These are phyloP conservation scores for Sebastes steindachneri DNA, from an alignment of 2,797 vertebrate genomes.

Conservation along the genomic window DNA sequence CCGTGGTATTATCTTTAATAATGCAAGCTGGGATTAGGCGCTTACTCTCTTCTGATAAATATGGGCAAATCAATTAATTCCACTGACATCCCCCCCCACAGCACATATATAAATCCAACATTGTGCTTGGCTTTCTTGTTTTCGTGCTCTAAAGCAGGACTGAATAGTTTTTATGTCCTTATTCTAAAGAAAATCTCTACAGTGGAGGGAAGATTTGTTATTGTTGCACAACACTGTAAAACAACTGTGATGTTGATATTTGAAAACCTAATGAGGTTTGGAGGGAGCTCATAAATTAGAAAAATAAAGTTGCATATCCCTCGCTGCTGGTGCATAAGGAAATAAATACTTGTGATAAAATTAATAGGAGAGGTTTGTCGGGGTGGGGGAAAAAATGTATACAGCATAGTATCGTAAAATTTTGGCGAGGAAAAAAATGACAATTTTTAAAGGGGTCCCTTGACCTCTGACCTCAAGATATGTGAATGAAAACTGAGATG, in stretches of 20 bases:
- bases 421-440: too few species aligned
- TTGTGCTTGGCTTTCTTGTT: conserved; percentile 56
- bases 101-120: conserved; percentile 70
- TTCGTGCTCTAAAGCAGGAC: conserved; percentile 49
- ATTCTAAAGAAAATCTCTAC: conserved; percentile 54
- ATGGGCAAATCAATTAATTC: conserved; percentile 84
- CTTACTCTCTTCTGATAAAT: conserved; percentile 83
- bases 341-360: conserved; percentile 40
- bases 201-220: conserved; percentile 45
- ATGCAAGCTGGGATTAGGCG: conserved; percentile 80
- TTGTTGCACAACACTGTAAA: conserved; percentile 45
- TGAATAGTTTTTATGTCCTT: conserved; percentile 41
- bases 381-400: too few species aligned
- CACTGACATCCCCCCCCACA: conserved; percentile 69
- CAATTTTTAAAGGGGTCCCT: too few species aligned
- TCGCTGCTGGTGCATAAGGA: conserved; percentile 19
- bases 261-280: conserved; percentile 56
- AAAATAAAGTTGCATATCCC: conserved; percentile 41
- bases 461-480: too few species aligned
- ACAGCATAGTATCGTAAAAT: too few species aligned
- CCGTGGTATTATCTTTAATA: conserved; percentile 86
- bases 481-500: too few species aligned
- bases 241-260: conserved; percentile 54
- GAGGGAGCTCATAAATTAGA: conserved; percentile 50
- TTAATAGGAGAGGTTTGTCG: conserved; percentile 32